Conservation (phyloP, 2,888 invertebrate species). For the Furcula furcula region DNA sequence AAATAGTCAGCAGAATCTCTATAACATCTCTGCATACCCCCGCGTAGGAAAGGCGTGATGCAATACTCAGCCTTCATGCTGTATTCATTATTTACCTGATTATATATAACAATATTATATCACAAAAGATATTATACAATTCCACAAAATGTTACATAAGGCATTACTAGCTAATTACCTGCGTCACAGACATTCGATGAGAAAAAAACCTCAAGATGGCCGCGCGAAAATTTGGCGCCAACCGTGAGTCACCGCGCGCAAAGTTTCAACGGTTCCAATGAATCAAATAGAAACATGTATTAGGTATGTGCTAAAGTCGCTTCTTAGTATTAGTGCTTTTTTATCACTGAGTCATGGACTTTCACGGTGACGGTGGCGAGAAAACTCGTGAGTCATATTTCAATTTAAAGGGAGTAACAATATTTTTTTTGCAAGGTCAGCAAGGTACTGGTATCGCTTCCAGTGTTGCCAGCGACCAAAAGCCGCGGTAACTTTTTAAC, state of each 20-base stretch:
- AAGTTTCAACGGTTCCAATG: conserved; percentile 19
- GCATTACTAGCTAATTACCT: conserved; percentile 4
- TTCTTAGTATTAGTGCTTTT: conserved; percentile 6
- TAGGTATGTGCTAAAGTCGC: conserved; percentile 4
- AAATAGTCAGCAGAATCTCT: no score
- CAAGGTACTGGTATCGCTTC: no score
- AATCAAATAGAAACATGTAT: conserved; percentile 22
- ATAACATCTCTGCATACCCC: no score
- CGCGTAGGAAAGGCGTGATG: no score
- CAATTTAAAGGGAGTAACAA: no score
- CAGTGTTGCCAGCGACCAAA: no score
- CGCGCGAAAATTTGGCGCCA: conserved; percentile 23
- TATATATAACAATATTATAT: conserved; percentile 9
- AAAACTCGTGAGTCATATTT: neutral
- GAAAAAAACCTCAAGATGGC: conserved; percentile 24
- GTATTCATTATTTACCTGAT: no score
- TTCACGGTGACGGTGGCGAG: conserved; percentile 2
- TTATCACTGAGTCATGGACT: conserved; percentile 14
- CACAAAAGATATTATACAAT: conserved; percentile 22
- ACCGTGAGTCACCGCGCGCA: conserved; percentile 23
- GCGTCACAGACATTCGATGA: conserved; percentile 20
- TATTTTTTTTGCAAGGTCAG: conserved; percentile 5
- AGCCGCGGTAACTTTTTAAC: no score
- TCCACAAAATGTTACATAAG: conserved; percentile 18
- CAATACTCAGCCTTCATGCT: no score